Conservation (phyloP, 2,888 invertebrate species). For the Argyresthia goedartella region DNA sequence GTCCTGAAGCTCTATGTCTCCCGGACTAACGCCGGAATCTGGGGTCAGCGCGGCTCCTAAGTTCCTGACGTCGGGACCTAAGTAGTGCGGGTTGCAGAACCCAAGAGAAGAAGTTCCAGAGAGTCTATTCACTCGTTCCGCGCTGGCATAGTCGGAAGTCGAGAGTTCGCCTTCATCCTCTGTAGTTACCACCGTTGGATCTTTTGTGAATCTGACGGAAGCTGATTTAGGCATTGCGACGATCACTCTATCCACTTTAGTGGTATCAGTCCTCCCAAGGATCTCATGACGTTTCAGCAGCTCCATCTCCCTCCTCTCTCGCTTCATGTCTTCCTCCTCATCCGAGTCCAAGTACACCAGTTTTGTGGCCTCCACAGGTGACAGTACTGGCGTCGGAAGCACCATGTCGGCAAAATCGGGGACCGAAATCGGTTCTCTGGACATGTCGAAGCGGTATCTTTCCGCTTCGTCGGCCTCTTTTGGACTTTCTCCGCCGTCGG, state of each 20-base stretch:
- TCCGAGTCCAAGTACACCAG: slow-evolving; percentile 80
- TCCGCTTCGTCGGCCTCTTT: slow-evolving; percentile 27
- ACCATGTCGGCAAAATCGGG: slow-evolving; percentile 79
- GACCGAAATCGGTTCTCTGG: slow-evolving; percentile 79
- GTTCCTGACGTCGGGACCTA: slow-evolving; percentile 78
- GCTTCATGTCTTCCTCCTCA: slow-evolving; percentile 62
- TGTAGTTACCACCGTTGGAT: slow-evolving; percentile 55
- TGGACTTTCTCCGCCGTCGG: slow-evolving; percentile 25
- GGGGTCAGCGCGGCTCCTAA: slow-evolving; percentile 77
- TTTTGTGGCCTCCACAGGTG: slow-evolving; percentile 76
- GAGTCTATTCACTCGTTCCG: slow-evolving; percentile 74
- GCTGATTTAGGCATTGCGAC: slow-evolving; percentile 71
- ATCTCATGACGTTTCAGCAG: neutral
- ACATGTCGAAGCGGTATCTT: slow-evolving; percentile 46
- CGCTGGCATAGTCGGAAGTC: slow-evolving; percentile 83
- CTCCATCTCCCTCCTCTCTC: slow-evolving; percentile 23
- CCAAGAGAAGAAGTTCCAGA: slow-evolving; percentile 67
- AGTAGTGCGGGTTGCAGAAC: slow-evolving; percentile 83
- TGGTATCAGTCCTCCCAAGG: neutral
- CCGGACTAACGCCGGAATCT: slow-evolving; percentile 72
- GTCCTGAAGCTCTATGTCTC: slow-evolving; percentile 54
- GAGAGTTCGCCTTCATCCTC: slow-evolving; percentile 73
- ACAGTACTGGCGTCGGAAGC: slow-evolving; percentile 74
- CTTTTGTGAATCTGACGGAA: slow-evolving; percentile 69
- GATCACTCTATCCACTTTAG: slow-evolving; percentile 32